Conservation (phyloP, 2,888 invertebrate genomes). For the Watsonalla cultraria region DNA sequence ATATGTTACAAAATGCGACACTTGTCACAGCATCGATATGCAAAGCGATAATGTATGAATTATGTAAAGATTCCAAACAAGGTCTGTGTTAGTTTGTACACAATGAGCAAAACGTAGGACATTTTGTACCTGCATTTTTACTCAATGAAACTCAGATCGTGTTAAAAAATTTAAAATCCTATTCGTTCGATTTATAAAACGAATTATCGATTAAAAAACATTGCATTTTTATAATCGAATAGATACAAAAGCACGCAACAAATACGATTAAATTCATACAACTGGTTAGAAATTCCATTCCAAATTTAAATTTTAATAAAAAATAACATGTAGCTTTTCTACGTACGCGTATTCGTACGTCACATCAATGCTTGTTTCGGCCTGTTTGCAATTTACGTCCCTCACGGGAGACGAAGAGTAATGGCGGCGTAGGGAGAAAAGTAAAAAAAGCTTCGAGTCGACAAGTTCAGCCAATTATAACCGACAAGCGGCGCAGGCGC, state of each 20-base stretch:
- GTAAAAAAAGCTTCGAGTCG: conserved; percentile 65
- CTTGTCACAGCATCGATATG: conserved; percentile 70
- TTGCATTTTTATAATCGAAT: too few relatives aligned
- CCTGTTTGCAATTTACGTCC: conserved; percentile 72
- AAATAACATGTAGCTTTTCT: conserved; percentile 40
- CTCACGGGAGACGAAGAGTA: conserved; percentile 76
- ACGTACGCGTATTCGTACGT: conserved; percentile 63
- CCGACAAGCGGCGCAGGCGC: conserved; percentile 71
- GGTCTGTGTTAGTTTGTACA: conserved; percentile 37
- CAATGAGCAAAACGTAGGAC: conserved; percentile 38
- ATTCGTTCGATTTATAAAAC: neutral
- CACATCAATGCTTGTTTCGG: conserved; percentile 70
- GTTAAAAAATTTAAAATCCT: conserved; percentile 13
- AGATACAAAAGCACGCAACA: neutral
- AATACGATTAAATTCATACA: conserved; percentile 1
- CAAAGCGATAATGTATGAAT: conserved; percentile 69
- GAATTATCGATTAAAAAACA: too few relatives aligned
- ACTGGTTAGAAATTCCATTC: conserved; percentile 44
- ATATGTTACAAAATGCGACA: conserved; percentile 50
- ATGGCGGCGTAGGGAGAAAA: conserved; percentile 64
- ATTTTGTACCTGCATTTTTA: conserved; percentile 26
- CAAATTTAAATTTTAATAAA: conserved; percentile 69
- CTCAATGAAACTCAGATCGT: conserved; percentile 16
- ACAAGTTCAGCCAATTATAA: conserved; percentile 79
- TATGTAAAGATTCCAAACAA: conserved; percentile 57